Base-by-base conservation (phyloP, 1,140 invertebrate genomes). In the Bicyclus anynana region DNA sequence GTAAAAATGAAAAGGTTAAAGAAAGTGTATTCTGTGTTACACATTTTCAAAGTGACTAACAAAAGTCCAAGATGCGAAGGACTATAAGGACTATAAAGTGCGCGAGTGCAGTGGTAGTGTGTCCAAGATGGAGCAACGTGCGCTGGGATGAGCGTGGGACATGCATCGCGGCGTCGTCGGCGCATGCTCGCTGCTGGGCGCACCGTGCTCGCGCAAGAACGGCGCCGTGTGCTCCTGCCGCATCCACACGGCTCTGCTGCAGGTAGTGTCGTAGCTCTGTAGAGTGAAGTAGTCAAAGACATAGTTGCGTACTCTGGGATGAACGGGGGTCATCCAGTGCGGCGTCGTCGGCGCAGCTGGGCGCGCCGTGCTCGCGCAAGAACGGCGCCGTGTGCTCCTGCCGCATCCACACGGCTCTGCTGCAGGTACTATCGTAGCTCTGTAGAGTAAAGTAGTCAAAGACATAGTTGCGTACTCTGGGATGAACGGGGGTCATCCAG, bases 101-200 rank as follows among this genome's bases (percentile, higher is more conserved):
- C 13, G 29, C 17, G 38, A 33, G 29, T 33, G 29, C 29, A 33
- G 29, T 27, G 1, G 5, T 27, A 40, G 13, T 40, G 37, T 40
- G 5, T 40, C 37, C 37, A 40, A 40, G 14, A 40, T 40, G 42
- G 20, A n/a, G 42, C 6, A 21, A 0, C 20, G 17, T 16, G 20
- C 42, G 42, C 20, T 44, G 74, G 69, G 74, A 81, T 81, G 78
- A 49, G 62, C 71, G 74, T 70, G 63, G 63, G 75, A 68, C 69
- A 86, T 84, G 81, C 71, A 65, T 70, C 77, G 77, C 72, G 80
- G 72, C 59, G 68, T 62, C 59, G 67, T 62, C 67, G 75, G 80
- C 80, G 81, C 84, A 71, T 87, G 84, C 84, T 75, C 84, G 69
- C 74, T 75, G 69, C 75, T 87, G 57, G 84, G 81, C 67, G 74